Base-by-base conservation (phyloP, 2,888 invertebrate genomes). In the Dynastes grantii region DNA sequence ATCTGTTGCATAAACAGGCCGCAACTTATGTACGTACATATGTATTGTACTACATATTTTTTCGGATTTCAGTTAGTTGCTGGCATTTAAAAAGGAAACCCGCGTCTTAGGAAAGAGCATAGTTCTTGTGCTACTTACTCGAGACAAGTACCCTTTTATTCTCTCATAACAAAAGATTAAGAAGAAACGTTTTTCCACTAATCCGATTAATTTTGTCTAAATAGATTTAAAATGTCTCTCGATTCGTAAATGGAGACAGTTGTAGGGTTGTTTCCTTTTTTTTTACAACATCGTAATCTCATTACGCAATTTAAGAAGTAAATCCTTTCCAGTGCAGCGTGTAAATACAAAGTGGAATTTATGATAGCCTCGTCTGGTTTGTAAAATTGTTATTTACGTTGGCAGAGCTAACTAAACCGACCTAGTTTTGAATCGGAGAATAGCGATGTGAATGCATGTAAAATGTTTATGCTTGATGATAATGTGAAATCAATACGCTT, bases 161-260 rank as follows among this genome's bases (percentile, higher is more conserved):
- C 16, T 58, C 27, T 16, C 37, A 40, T 40, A 58, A 58, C 40
- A 73, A 73, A 37, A 58, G 37, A 22, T 29, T 9, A 8, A 29
- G 45, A 13, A 70, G 53, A 40, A 37, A 58, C 45, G 58, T 73
- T 13, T 58, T 13, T 22, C 40, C 40, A 58, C 37, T 58, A 73
- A 73, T 73, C 58, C 73, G 37, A 22, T 73, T 73, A 58, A 73
- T 73, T 73, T 58, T 73, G 73, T 22, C 58, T 58, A 73, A 73
- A 58, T 73, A 58, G 37, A 73, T 40, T 73, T 73, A 58, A 58
- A 73, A 40, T 16, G 22, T 73, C 58, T 22, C 73, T 16, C 73
- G 73, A 40, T 58, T 11, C 58, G 58, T 73, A 73, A 45, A 73
- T 58, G 58, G 73, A 73, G 6, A 58, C 58, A 58, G 11, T 73